Conservation (phyloP, 2,888 invertebrate species). For the Torymus aiolomorphi region DNA sequence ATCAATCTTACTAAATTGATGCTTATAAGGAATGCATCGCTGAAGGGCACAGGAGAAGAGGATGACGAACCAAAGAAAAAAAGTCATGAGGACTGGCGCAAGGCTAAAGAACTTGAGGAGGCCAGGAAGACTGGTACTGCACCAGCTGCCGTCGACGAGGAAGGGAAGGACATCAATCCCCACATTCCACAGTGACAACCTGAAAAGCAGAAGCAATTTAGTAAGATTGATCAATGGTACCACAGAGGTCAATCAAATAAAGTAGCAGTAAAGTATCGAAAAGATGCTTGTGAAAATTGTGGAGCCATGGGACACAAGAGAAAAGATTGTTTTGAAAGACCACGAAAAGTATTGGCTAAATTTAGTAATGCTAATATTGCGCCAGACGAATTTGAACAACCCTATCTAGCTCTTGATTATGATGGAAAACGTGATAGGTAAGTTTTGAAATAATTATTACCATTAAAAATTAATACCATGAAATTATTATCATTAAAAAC, state of each 20-base stretch:
- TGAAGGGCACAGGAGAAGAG: no score
- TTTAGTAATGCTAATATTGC: conserved; percentile 92
- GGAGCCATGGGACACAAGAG: conserved; percentile 98
- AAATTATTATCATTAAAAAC: no score
- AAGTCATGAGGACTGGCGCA: conserved; percentile 94
- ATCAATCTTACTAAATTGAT: no score
- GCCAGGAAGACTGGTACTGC: conserved; percentile 85
- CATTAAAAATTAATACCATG: neutral
- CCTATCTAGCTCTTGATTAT: conserved; percentile 87
- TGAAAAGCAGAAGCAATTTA: conserved; percentile 85
- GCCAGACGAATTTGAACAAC: conserved; percentile 93
- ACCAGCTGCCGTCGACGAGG: conserved; percentile 79
- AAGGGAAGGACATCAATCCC: conserved; percentile 97
- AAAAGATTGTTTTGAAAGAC: conserved; percentile 97
- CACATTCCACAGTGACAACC: conserved; percentile 99
- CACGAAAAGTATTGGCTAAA: conserved; percentile 94
- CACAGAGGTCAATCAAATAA: conserved; percentile 88
- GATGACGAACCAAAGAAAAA: conserved; percentile 86
- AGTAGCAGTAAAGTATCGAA: conserved; percentile 87
- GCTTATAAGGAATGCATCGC: conserved; percentile 68
- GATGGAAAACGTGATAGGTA: conserved; percentile 93
- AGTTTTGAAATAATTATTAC: neutral
- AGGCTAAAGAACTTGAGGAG: conserved; percentile 98
- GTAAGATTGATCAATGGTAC: conserved; percentile 88
- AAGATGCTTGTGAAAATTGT: conserved; percentile 99